These are phyloP conservation scores for Oxyruncus cristatus DNA, from an alignment of 2,113 vertebrate genomes.

Conservation along the genomic window DNA sequence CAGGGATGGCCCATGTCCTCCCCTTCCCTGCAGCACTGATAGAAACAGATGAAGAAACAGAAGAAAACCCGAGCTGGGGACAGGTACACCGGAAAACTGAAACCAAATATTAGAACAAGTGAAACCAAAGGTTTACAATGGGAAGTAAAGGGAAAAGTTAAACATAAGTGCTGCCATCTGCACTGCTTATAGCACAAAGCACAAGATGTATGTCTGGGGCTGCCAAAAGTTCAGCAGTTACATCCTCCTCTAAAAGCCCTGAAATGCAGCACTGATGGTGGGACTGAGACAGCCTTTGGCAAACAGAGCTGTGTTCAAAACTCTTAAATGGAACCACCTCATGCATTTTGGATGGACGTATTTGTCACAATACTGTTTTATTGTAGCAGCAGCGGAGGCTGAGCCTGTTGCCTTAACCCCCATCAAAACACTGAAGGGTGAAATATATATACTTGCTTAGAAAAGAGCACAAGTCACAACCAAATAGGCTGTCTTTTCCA, in stretches of 20 bases:
- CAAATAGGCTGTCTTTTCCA: neutral
- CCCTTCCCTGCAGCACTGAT: neutral
- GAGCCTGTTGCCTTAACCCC: neutral
- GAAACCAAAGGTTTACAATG: neutral
- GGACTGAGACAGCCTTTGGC: neutral
- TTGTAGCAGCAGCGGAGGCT: neutral
- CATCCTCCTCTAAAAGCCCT: neutral
- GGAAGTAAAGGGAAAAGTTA: neutral
- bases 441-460: neutral
- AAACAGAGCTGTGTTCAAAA: neutral
- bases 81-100: neutral
- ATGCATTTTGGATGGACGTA: neutral
- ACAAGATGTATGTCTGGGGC: neutral
- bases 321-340: neutral
- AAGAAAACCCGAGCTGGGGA: neutral
- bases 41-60: neutral
- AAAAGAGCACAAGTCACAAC: neutral
- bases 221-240: constrained; percentile 5
- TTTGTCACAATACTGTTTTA: constrained; percentile 25
- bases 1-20: neutral
- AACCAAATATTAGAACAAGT: neutral
- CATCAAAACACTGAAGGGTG: neutral
- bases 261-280: neutral
- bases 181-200: neutral
- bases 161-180: neutral